Conservation (phyloP, 1,140 invertebrate genomes). For the Lordiphosa clarofinis region DNA sequence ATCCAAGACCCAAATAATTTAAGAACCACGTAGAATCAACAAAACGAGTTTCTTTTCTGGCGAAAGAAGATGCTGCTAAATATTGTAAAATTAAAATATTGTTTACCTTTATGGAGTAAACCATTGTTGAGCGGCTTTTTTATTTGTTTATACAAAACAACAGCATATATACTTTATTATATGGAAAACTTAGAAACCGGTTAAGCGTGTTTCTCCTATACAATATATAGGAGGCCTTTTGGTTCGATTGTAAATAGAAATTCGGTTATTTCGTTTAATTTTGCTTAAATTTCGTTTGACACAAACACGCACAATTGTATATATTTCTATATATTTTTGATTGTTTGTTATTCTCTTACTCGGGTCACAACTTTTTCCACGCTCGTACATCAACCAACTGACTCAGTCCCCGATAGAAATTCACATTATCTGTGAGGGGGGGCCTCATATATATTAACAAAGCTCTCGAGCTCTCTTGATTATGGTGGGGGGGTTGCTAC, state of each 20-base stretch:
- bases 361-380: constrained; percentile 22
- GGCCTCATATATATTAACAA: background rate
- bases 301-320: background rate
- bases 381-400: constrained; percentile 24
- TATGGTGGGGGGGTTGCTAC: too few relatives aligned
- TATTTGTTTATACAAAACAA: constrained; percentile 19
- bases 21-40: too few relatives aligned
- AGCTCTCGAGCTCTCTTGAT: too few relatives aligned
- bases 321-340: background rate
- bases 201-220: constrained; percentile 17
- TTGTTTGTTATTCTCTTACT: constrained; percentile 10
- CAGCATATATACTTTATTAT: constrained; percentile 17
- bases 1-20: too few relatives aligned
- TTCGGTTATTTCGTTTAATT: constrained; percentile 4
- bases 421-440: background rate
- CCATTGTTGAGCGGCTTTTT: constrained; percentile 39
- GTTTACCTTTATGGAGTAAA: constrained; percentile 62
- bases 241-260: constrained; percentile 1
- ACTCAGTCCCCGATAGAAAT: constrained; percentile 1
- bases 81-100: too few relatives aligned
- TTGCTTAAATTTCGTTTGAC: constrained; percentile 9
- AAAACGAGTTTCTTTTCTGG: too few relatives aligned
- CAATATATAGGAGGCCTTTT: background rate
- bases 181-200: constrained; percentile 30
- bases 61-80: too few relatives aligned